Evolutionary conservation across 1,140 invertebrate species (phyloP).

Genomic region (Acyrthosiphon pisum): DNA sequence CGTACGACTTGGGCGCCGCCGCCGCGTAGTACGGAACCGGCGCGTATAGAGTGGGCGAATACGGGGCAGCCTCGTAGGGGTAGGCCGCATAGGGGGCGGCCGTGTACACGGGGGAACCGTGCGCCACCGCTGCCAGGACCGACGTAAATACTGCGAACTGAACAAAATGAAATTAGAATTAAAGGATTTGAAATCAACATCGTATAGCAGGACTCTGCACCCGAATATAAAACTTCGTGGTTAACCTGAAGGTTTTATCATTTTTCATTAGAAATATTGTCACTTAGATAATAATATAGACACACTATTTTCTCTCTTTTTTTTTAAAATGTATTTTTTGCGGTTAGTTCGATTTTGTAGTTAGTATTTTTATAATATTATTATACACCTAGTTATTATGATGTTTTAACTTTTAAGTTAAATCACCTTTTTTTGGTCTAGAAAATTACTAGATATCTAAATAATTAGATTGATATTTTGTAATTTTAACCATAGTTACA

Average conservation of each 20-base stretch:
- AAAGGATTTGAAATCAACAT: too few relatives aligned
- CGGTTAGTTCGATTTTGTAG: not conserved
- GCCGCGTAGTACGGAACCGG: conserved; percentile 56
- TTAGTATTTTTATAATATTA: not conserved
- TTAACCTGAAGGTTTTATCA: not conserved
- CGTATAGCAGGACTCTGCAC: not conserved
- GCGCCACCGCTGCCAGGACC: not conserved
- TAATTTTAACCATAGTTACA: too few relatives aligned
- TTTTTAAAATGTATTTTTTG: not conserved
- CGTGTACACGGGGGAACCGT: conserved; percentile 41
- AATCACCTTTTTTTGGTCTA: not conserved
- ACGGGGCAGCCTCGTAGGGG: conserved; percentile 33
- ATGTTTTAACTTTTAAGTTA: not conserved
- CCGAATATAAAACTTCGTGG: not conserved
- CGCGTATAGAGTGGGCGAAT: conserved; percentile 8
- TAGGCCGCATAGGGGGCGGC: not conserved
- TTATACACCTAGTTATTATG: not conserved
- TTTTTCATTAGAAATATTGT: not conserved
- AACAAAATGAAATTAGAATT: not conserved
- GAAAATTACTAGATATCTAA: too few relatives aligned
- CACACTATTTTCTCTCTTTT: too few relatives aligned
- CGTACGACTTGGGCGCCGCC: conserved; percentile 8
- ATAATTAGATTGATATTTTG: too few relatives aligned
- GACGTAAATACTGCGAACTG: conserved; percentile 10
- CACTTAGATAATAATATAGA: too few relatives aligned